Evolutionary conservation across 2,797 vertebrate genomes (phyloP).

Genomic region (Brotula barbata): DNA sequence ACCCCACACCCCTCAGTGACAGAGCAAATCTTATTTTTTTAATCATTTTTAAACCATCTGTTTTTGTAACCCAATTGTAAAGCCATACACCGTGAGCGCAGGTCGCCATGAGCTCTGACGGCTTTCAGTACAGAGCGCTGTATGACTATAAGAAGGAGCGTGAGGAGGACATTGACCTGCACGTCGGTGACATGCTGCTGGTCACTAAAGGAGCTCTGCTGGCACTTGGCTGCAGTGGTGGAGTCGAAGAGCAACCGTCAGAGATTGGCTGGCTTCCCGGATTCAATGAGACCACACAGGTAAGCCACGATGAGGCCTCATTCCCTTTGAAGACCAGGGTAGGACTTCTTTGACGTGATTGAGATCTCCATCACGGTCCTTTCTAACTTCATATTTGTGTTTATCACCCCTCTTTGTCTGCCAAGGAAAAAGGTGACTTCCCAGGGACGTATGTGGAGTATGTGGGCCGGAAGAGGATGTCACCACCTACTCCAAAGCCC

Average conservation of each 20-base stretch:
- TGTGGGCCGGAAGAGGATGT: constrained; percentile 88
- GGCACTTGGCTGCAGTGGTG: constrained; percentile 82
- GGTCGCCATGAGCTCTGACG: constrained; percentile 85
- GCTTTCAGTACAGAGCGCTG: constrained; percentile 89
- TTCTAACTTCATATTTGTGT: no score
- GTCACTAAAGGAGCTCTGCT: constrained; percentile 87
- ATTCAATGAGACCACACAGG: constrained; percentile 89
- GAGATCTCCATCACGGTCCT: no score
- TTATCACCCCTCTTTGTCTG: background rate
- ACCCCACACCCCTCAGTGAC: constrained; percentile 45
- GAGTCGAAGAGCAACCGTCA: constrained; percentile 86
- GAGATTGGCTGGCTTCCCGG: constrained; percentile 92
- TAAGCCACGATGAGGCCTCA: background rate
- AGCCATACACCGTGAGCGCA: constrained; percentile 33
- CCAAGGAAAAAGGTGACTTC: constrained; percentile 88
- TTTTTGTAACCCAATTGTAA: constrained; percentile 25
- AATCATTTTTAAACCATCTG: constrained; percentile 17
- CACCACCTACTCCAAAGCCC: constrained; percentile 90
- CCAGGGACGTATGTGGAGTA: constrained; percentile 92
- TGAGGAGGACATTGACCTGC: constrained; percentile 91
- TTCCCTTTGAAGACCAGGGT: no score
- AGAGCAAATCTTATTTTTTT: constrained; percentile 41
- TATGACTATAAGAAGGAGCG: constrained; percentile 92
- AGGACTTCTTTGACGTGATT: no score
- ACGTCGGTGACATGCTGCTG: constrained; percentile 85